Conservation (phyloP, 2,113 vertebrate species). For the Puma concolor region DNA sequence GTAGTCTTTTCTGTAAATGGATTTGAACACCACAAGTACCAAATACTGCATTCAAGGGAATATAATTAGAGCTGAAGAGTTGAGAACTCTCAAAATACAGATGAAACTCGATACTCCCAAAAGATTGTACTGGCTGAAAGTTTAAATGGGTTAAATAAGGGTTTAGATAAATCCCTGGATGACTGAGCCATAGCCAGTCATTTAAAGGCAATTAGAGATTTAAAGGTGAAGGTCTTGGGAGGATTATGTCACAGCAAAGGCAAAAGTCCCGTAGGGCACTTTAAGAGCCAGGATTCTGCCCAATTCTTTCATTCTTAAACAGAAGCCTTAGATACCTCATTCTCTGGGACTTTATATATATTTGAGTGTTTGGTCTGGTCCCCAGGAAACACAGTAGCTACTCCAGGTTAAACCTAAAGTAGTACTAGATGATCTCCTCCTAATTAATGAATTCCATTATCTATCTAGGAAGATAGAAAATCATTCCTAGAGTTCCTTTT, state of each 20-base stretch:
- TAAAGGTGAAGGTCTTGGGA: background rate
- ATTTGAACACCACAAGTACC: background rate
- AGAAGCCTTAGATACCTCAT: background rate
- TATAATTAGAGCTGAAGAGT: background rate
- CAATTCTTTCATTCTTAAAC: background rate
- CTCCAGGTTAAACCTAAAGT: background rate
- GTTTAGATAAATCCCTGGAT: slow-evolving; percentile 3
- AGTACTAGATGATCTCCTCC: background rate
- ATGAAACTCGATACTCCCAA: background rate
- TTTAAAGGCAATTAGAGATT: background rate
- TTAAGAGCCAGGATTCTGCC: background rate
- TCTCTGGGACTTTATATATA: background rate
- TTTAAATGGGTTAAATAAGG: slow-evolving; percentile 23
- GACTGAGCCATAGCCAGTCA: background rate
- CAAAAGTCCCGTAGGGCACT: background rate
- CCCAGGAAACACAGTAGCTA: background rate
- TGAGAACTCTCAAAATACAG: slow-evolving; percentile 30
- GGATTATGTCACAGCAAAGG: background rate
- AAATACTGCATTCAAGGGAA: slow-evolving; percentile 1
- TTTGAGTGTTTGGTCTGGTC: background rate
- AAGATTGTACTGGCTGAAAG: background rate
- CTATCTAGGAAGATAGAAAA: background rate
- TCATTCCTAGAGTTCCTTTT: background rate
- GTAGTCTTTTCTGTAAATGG: background rate
- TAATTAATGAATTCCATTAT: background rate